phyloP scores from a whole-genome alignment of 2,113 vertebrate species.

The Psittacula cyanocephala region DNA sequence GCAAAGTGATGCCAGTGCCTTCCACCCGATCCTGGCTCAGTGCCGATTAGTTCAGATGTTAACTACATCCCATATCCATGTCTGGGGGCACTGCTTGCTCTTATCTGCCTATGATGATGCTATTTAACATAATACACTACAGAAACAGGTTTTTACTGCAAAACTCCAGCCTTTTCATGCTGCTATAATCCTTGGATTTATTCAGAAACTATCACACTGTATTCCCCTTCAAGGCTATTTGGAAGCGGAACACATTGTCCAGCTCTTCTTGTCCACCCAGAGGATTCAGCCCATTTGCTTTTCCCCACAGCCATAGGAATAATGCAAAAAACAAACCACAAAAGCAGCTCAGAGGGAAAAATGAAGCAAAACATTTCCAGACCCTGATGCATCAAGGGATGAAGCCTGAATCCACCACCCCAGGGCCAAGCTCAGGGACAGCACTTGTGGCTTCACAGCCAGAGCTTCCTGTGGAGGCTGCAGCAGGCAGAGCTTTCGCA shows the following conservation, averaged over 20 bases:
- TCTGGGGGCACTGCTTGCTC: background rate
- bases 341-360: background rate
- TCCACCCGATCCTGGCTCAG: rapidly evolving
- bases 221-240: too few species aligned
- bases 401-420: too few species aligned
- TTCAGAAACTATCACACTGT: background rate
- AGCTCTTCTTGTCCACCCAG: background rate
- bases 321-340: rapidly evolving
- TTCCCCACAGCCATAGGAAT: rapidly evolving
- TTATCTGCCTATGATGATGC: background rate
- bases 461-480: too few species aligned
- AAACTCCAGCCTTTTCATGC: background rate
- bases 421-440: background rate
- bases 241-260: background rate
- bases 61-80: background rate
- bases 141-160: too few species aligned
- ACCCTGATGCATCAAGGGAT: rapidly evolving
- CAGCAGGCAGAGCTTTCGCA: background rate
- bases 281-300: background rate
- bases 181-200: background rate
- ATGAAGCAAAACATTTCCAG: rapidly evolving
- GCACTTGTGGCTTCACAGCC: background rate
- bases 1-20: background rate
- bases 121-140: background rate
- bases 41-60: background rate